A percentile compares a stretch with the other conserved stretches of the same genome.
phyloP scores from a whole-genome alignment of 2,888 invertebrate species.

The Calliopum simillimum region DNA sequence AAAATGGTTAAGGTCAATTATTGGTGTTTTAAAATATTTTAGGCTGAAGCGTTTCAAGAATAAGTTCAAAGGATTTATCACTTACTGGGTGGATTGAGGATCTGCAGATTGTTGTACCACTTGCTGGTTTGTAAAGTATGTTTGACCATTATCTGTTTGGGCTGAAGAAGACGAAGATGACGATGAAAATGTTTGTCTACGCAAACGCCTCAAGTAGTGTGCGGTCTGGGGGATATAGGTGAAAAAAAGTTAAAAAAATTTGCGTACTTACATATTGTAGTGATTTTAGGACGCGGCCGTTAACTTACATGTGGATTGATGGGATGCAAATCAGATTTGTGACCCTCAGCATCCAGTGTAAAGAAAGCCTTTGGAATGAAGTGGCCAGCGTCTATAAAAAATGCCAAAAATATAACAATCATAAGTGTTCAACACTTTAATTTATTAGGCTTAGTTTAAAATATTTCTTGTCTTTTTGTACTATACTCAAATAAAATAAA shows the following conservation, averaged over 20 bases:
- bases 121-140: conserved; percentile 43
- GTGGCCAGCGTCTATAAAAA: conserved; percentile 54
- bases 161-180: conserved; percentile 53
- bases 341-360: conserved; percentile 60
- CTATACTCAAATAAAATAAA: no score
- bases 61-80: no score
- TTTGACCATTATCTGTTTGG: conserved; percentile 48
- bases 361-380: conserved; percentile 61
- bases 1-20: background rate
- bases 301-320: conserved; percentile 56
- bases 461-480: no score
- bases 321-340: conserved; percentile 56
- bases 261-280: background rate
- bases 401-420: conserved; percentile 17
- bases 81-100: background rate
- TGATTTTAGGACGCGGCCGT: background rate
- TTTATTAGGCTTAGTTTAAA: background rate
- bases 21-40: conserved; percentile 1
- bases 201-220: conserved; percentile 55
- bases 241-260: conserved; percentile 14
- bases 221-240: conserved; percentile 40
- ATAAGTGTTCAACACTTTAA: background rate
- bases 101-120: conserved; percentile 38
- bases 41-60: no score
- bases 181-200: conserved; percentile 50